Percentiles rank a stretch among this genome's conserved stretches.
Conservation (phyloP, 2,113 vertebrate genomes). For the Cyrtonyx montezumae region DNA sequence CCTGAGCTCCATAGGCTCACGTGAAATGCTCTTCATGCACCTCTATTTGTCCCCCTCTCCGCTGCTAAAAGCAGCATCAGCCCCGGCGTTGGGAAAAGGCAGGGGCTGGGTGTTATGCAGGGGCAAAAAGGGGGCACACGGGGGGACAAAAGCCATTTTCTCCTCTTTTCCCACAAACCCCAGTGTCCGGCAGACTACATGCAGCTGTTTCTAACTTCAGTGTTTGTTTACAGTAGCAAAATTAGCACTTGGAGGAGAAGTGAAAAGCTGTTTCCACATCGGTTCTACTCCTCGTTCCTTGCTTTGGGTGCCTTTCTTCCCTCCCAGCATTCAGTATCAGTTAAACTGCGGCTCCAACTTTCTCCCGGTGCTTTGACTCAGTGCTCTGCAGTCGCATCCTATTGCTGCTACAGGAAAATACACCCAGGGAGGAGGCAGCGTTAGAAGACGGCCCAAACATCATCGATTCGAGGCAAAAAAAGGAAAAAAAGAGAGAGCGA, state of each 20-base stretch:
- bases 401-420: not conserved
- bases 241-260: slow-evolving; percentile 52
- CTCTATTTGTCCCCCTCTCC: not conserved
- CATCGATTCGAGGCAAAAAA: not conserved
- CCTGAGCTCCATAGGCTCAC: slow-evolving; percentile 17
- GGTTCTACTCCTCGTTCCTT: slow-evolving; percentile 43
- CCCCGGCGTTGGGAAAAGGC: not conserved
- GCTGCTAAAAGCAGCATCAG: not conserved
- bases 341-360: slow-evolving; percentile 52
- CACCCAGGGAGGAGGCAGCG: not conserved
- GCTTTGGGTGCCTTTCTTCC: slow-evolving; percentile 14
- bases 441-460: not conserved
- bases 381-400: slow-evolving; percentile 6
- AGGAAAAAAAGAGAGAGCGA: too few relatives aligned
- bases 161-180: not conserved
- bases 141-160: not conserved
- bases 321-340: slow-evolving; percentile 14
- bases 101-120: not conserved
- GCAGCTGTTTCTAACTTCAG: slow-evolving; percentile 69
- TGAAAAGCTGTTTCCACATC: slow-evolving; percentile 69
- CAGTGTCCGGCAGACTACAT: slow-evolving; percentile 48
- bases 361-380: not conserved
- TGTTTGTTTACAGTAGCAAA: slow-evolving; percentile 68
- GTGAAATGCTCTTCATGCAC: not conserved
- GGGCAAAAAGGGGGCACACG: not conserved